Evolutionary conservation across 2,113 vertebrate genomes (phyloP).

Genomic region (Amia ocellicauda): DNA sequence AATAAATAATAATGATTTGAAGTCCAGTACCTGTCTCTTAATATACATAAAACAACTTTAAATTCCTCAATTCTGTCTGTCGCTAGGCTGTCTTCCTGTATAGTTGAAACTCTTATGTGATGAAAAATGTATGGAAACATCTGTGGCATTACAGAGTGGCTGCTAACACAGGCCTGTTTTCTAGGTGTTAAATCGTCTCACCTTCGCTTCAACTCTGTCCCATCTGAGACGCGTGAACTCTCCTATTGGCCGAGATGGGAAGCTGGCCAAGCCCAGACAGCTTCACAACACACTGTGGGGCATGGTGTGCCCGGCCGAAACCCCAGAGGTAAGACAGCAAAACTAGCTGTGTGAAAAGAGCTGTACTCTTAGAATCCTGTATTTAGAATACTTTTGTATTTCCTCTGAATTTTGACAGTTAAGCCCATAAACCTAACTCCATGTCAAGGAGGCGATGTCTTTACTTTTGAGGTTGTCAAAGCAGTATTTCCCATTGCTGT

Average conservation of each 20-base stretch:
- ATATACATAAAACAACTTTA: no score
- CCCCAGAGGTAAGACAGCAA: conserved; percentile 81
- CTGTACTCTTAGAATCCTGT: not conserved
- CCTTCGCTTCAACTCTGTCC: conserved; percentile 93
- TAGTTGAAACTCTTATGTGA: no score
- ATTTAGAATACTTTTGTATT: not conserved
- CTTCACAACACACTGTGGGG: conserved; percentile 97
- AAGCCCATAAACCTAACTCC: no score
- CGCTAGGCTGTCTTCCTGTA: no score
- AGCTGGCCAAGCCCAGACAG: conserved; percentile 94
- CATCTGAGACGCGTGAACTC: conserved; percentile 93
- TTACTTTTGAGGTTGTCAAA: not conserved
- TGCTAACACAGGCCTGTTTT: conserved; percentile 4
- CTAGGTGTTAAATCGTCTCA: conserved; percentile 93
- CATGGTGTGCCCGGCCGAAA: conserved; percentile 98
- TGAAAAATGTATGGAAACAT: no score
- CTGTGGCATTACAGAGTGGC: no score
- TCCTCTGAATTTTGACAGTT: no score
- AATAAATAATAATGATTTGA: no score
- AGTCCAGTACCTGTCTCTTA: no score
- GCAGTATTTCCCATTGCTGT: not conserved
- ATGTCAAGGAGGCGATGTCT: no score
- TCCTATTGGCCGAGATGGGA: conserved; percentile 93
- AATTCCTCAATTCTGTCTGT: no score
- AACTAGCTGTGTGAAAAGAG: not conserved